phyloP scores from a whole-genome alignment of 2,888 invertebrate genomes.

The Chromoteleia sp. region DNA sequence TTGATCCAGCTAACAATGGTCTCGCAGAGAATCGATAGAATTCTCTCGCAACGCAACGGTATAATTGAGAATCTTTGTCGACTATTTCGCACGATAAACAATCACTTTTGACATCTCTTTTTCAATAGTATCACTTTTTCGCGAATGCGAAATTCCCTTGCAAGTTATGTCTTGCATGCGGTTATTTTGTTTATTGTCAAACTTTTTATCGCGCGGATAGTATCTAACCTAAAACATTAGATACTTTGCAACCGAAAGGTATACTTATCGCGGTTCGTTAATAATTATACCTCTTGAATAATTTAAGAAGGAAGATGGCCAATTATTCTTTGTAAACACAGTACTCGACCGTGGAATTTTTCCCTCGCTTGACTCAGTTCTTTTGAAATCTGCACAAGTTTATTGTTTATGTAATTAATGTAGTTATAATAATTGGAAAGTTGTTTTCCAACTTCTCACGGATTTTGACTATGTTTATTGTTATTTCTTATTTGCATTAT shows the following conservation, averaged over 20 bases:
- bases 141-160: background rate
- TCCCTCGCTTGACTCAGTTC: background rate
- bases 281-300: conserved; percentile 33
- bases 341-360: background rate
- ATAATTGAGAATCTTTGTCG: background rate
- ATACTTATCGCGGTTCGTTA: conserved; percentile 6
- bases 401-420: background rate
- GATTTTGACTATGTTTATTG: background rate
- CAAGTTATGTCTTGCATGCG: background rate
- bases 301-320: conserved; percentile 4
- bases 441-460: background rate
- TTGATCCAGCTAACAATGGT: conserved; percentile 4
- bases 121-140: background rate
- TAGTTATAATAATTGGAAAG: background rate
- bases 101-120: conserved; percentile 10
- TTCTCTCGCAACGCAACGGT: background rate
- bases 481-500: background rate
- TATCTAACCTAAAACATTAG: conserved; percentile 23
- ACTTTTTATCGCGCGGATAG: background rate
- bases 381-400: background rate
- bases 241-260: background rate
- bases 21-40: background rate
- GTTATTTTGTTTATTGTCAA: background rate
- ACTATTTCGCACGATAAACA: conserved; percentile 28
- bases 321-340: background rate